Conservation (phyloP, 2,113 vertebrate species). For the Datnioides undecimradiatus region DNA sequence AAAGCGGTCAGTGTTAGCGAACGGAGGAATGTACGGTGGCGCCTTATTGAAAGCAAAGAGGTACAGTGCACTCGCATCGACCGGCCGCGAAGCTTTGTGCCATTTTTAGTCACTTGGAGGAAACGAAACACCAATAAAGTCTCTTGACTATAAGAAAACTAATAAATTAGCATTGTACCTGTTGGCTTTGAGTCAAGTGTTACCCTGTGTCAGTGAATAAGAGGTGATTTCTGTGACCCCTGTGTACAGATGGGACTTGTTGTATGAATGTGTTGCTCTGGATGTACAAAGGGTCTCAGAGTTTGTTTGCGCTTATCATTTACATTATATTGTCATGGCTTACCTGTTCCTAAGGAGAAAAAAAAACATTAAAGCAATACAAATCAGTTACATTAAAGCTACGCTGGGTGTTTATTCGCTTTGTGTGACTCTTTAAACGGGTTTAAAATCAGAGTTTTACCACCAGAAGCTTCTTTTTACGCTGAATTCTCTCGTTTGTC, state of each 20-base stretch:
- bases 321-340: conserved; percentile 82
- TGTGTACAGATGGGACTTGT: conserved; percentile 59
- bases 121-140: conserved; percentile 1
- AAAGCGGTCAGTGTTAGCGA: conserved; percentile 29
- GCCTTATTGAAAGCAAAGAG: conserved; percentile 58
- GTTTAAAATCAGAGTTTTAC: background rate
- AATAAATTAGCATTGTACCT: conserved; percentile 47
- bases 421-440: background rate
- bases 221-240: conserved; percentile 48
- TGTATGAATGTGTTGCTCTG: conserved; percentile 71
- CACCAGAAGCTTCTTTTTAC: background rate
- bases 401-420: conserved; percentile 22
- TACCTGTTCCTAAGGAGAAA: conserved; percentile 80
- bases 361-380: conserved; percentile 85
- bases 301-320: conserved; percentile 78
- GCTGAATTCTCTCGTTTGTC: background rate
- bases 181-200: conserved; percentile 68
- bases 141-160: background rate
- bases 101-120: conserved; percentile 18
- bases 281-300: conserved; percentile 71
- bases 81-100: background rate
- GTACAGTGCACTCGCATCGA: conserved; percentile 43
- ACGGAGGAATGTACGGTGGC: conserved; percentile 54
- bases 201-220: conserved; percentile 45
- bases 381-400: conserved; percentile 72